Conservation (phyloP, 2,797 vertebrate species). For the Sebastiscus albofasciatus region DNA sequence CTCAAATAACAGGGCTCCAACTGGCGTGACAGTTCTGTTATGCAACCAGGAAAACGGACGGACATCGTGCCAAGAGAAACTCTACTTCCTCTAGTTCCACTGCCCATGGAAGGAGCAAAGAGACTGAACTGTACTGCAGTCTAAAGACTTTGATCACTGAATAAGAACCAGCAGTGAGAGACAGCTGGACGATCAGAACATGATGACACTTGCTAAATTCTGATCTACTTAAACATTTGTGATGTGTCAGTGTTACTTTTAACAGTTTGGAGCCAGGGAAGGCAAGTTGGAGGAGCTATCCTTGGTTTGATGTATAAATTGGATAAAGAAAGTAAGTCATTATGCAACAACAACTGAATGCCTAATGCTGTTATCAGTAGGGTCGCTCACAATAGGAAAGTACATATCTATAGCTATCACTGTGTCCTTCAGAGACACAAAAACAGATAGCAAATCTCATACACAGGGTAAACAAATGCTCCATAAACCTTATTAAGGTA, state of each 20-base stretch:
- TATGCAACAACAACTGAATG: neutral
- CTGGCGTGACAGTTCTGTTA: slow-evolving; percentile 36
- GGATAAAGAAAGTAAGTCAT: neutral
- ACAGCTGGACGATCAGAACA: neutral
- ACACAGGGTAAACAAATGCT: neutral
- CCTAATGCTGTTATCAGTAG: neutral
- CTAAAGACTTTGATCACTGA: slow-evolving; percentile 4
- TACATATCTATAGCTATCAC: neutral
- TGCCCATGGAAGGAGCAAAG: slow-evolving; percentile 22
- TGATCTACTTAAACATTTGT: neutral
- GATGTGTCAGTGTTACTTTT: neutral
- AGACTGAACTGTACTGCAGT: slow-evolving; percentile 14
- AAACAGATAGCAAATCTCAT: neutral
- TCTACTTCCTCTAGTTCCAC: slow-evolving; percentile 25
- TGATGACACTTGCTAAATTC: neutral
- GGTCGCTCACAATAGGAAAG: neutral
- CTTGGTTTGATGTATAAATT: neutral
- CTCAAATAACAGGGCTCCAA: slow-evolving; percentile 23
- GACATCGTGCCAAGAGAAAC: slow-evolving; percentile 25
- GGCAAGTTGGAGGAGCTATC: neutral
- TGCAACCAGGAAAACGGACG: slow-evolving; percentile 28
- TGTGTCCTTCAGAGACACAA: neutral
- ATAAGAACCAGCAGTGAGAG: neutral
- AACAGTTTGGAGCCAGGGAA: neutral
- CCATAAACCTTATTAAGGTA: neutral